Evolutionary conservation across 2,797 vertebrate genomes (phyloP).

Genomic region (Crossoptilon crossoptilon): DNA sequence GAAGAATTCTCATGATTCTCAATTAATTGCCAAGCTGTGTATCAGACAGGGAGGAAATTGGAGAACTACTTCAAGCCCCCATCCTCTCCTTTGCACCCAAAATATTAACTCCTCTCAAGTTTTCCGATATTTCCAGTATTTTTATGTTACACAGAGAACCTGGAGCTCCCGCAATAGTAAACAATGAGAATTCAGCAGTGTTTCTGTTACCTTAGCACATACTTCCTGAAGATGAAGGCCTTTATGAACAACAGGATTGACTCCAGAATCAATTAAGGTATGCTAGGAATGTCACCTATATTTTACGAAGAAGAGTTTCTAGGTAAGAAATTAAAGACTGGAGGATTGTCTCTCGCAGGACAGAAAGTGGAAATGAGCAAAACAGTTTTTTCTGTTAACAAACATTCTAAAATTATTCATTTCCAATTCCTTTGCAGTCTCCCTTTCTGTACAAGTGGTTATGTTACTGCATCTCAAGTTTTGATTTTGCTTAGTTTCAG

Average conservation of each 20-base stretch:
- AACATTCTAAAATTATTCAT: not conserved
- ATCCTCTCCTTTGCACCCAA: not conserved
- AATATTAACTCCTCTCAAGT: not conserved
- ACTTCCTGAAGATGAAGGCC: not conserved
- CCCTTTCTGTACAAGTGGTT: not conserved
- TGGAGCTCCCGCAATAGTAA: not conserved
- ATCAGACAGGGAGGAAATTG: not conserved
- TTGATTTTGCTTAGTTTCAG: constrained; percentile 6
- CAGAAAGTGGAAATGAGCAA: not conserved
- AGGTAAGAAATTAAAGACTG: not conserved
- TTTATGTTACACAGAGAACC: rapidly evolving
- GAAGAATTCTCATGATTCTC: not conserved
- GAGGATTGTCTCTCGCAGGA: not conserved
- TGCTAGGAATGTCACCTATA: not conserved
- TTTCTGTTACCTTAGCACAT: not conserved
- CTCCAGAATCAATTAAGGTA: not conserved
- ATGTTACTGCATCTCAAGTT: not conserved
- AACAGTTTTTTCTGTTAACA: not conserved
- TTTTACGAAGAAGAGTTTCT: not conserved
- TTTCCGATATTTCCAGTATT: not conserved
- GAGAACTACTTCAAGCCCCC: not conserved
- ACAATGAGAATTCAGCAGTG: not conserved
- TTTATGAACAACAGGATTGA: not conserved
- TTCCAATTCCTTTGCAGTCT: not conserved
- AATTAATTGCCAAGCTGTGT: not conserved